phyloP scores from a whole-genome alignment of 2,797 vertebrate species.

The Cheirogaleus major region DNA sequence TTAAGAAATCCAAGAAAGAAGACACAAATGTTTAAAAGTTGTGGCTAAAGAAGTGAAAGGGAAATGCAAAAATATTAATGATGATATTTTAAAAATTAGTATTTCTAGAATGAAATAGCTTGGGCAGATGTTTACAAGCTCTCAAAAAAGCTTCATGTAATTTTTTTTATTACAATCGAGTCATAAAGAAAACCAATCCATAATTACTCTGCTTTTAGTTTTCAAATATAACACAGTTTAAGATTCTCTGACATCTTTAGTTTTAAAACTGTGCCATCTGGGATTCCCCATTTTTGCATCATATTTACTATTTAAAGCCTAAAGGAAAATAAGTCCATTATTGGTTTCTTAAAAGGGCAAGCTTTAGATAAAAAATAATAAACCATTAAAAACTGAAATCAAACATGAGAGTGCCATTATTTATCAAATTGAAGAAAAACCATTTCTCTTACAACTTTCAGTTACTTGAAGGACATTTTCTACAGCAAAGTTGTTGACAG shows the following conservation, averaged over 20 bases:
- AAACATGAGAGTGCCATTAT: not conserved
- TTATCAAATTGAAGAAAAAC: slow-evolving; percentile 23
- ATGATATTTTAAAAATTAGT: slow-evolving; percentile 37
- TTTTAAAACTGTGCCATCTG: not conserved
- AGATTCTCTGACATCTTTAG: not conserved
- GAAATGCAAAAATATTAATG: slow-evolving; percentile 63
- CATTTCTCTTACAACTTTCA: not conserved
- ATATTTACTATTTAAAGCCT: not conserved
- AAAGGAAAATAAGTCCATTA: not conserved
- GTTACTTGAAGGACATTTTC: slow-evolving; percentile 47
- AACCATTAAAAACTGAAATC: slow-evolving; percentile 11
- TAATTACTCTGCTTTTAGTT: not conserved
- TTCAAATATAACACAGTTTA: not conserved
- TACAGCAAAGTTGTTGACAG: slow-evolving; percentile 44
- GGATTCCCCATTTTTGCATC: not conserved
- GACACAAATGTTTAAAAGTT: slow-evolving; percentile 73
- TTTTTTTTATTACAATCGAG: not conserved
- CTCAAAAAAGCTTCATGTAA: not conserved
- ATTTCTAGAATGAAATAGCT: slow-evolving; percentile 72
- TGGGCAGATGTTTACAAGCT: not conserved
- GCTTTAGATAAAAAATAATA: slow-evolving; percentile 14
- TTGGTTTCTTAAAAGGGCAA: not conserved
- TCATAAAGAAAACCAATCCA: not conserved
- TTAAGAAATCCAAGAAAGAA: slow-evolving; percentile 83
- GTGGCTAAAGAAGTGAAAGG: slow-evolving; percentile 73